These are phyloP conservation scores for Psix sp. DNA, from an alignment of 1,140 invertebrate species.

Conservation along the genomic window DNA sequence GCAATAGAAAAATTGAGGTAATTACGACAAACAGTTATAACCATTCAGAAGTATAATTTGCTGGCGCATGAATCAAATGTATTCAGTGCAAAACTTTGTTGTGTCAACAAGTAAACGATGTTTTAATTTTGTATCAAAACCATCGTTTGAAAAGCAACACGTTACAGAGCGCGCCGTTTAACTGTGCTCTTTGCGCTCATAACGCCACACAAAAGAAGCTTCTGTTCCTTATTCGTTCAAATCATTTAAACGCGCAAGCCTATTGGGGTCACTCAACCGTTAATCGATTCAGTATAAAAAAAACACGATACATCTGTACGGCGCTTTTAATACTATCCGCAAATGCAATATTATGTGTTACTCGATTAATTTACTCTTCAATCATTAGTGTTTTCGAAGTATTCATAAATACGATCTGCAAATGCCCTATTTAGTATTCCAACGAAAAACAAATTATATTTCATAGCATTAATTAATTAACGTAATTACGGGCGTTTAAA, in stretches of 20 bases:
- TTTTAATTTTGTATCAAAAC: conserved; percentile 54
- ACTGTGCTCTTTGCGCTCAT: conserved; percentile 42
- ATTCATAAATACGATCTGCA: too few species aligned
- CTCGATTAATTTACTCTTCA: conserved; percentile 23
- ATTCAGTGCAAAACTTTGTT: conserved; percentile 45
- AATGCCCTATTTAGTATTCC: too few species aligned
- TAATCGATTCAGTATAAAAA: conserved; percentile 51
- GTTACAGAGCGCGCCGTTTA: conserved; percentile 35
- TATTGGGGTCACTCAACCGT: conserved; percentile 55
- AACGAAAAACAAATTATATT: too few species aligned
- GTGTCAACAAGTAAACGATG: conserved; percentile 30
- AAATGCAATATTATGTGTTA: conserved; percentile 6
- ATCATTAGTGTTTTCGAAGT: conserved; percentile 6
- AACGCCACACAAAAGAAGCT: conserved; percentile 44
- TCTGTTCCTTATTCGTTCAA: conserved; percentile 32
- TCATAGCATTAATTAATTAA: too few species aligned
- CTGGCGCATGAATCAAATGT: conserved; percentile 35
- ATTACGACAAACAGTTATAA: conserved; percentile 33
- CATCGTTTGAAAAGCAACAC: conserved; percentile 25
- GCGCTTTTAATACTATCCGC: conserved; percentile 11
- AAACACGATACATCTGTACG: conserved; percentile 27
- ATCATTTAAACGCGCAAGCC: conserved; percentile 41
- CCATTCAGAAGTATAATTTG: conserved; percentile 33
- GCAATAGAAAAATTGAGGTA: conserved; percentile 22
- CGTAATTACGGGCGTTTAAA: too few species aligned